Conservation (phyloP, 2,888 invertebrate species). For the Idaea straminata region DNA sequence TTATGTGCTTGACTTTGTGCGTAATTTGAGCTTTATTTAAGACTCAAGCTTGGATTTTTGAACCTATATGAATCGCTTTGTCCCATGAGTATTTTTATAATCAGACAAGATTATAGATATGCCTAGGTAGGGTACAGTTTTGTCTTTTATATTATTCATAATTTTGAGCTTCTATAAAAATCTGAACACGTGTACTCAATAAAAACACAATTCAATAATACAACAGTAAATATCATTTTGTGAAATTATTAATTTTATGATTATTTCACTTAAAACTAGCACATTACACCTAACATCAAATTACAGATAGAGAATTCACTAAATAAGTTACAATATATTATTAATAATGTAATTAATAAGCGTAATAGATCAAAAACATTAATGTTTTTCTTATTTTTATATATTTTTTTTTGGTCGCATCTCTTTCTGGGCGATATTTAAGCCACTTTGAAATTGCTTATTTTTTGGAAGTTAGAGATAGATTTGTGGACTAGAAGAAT, state of each 20-base stretch:
- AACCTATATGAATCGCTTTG: too few species aligned
- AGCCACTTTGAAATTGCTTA: constrained; percentile 46
- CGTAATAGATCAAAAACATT: constrained; percentile 79
- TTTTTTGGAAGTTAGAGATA: constrained; percentile 14
- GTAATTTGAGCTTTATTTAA: too few species aligned
- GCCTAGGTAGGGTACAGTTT: too few species aligned
- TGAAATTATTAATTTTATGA: constrained; percentile 12
- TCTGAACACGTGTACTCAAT: background rate
- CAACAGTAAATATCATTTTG: constrained; percentile 3
- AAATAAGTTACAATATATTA: constrained; percentile 64
- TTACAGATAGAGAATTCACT: constrained; percentile 69
- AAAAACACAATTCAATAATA: background rate
- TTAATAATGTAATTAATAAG: constrained; percentile 77
- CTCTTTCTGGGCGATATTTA: constrained; percentile 32
- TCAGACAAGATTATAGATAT: too few species aligned
- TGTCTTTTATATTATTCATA: too few species aligned
- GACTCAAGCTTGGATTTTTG: too few species aligned
- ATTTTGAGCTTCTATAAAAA: background rate
- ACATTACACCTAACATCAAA: constrained; percentile 66
- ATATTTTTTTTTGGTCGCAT: constrained; percentile 28
- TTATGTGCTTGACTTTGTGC: too few species aligned
- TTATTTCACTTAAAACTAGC: constrained; percentile 29
- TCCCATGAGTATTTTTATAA: too few species aligned
- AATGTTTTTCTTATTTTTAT: constrained; percentile 57
- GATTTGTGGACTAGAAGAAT: background rate